Evolutionary conservation across 2,113 vertebrate genomes (phyloP).

Genomic region (Nycticorax nycticorax): DNA sequence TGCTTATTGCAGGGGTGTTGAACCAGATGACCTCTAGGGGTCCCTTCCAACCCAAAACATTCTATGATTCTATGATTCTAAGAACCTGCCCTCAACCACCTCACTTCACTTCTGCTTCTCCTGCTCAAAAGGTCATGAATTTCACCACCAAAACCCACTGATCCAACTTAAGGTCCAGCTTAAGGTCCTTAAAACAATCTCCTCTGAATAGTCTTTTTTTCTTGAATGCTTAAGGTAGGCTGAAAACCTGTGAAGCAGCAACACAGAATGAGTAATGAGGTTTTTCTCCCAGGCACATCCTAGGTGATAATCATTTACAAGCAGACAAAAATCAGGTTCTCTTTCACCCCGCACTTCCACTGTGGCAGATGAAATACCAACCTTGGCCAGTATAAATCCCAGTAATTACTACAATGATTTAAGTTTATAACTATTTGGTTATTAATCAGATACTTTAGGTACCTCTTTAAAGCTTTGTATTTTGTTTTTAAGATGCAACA

Average conservation of each 20-base stretch:
- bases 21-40: no score
- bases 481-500: background rate
- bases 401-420: background rate
- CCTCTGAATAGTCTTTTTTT: background rate
- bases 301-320: background rate
- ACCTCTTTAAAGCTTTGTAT: background rate
- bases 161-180: background rate
- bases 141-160: background rate
- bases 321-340: background rate
- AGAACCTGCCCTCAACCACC: background rate
- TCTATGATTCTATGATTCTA: no score
- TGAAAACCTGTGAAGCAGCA: background rate
- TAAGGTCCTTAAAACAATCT: background rate
- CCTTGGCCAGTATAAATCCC: background rate
- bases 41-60: no score
- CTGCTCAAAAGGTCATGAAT: background rate
- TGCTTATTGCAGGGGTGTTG: no score
- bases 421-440: background rate
- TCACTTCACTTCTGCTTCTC: background rate
- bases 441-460: background rate
- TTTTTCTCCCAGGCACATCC: background rate
- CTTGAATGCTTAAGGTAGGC: background rate
- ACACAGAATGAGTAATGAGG: background rate
- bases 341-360: background rate
- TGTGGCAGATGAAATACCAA: background rate